Evolutionary conservation across 1,140 invertebrate genomes (phyloP), one percentile per base, ranked within the genome.

Genomic region (Tetragnatha versicolor): DNA sequence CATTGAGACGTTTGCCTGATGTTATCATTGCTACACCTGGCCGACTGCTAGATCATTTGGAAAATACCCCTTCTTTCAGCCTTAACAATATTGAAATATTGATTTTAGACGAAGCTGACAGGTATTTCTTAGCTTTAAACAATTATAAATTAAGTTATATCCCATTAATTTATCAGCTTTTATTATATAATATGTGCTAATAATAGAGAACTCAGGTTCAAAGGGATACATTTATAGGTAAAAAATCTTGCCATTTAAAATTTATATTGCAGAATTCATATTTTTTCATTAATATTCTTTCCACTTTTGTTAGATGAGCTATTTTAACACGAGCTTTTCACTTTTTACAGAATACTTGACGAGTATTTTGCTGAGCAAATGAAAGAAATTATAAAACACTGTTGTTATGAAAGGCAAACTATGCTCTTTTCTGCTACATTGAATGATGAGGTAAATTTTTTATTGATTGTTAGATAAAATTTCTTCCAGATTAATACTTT

Each of bases 341-440:
- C n/a, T 31, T 14, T 60, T 77, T 42, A 53, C 83, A 93, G 96
- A 82, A 98, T 99, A 95, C 87, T 99, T 82, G 97, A 99, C 87
- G 97, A 99, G 85, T 95, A 95, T 85, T 99, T 99, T 88, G 93
- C 94, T 0, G 95, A 98, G 81, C 97, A 99, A 86, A 96, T 99
- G 94, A 98, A 97, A 84, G 95, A 98, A 87, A 94, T 99, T 82
- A 91, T 96, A 39, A 91, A 91, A 37, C 92, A 96, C 81, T 99
- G 97, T 86, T 90, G 94, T 2, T 89, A 91, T 47, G 96, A 91
- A n/a, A 88, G 96, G n/a, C 97, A 99, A 86, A 98, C 96, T 0
- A 93, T 99, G 89, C 86, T 99, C 22, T 99, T 99, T 87, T 99
- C 97, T 2, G 98, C 98, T 14, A 99, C 98, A 2, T 98, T 99